Evolutionary conservation across 2,888 invertebrate species (phyloP).

Genomic region (Meloe dianella): DNA sequence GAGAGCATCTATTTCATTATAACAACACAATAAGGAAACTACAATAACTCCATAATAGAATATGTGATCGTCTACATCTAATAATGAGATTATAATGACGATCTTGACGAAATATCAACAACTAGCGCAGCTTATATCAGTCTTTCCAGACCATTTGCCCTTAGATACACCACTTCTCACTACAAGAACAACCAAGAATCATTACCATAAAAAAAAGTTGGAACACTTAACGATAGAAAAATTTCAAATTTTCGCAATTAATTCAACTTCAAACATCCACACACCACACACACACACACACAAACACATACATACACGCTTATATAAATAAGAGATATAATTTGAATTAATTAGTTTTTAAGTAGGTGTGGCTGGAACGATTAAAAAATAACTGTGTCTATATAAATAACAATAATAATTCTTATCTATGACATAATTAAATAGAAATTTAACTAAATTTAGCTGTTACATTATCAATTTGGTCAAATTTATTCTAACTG

Average conservation of each 20-base stretch:
- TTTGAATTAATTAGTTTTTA: background rate
- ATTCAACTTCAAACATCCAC: background rate
- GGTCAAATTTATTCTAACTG: background rate
- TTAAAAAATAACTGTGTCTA: background rate
- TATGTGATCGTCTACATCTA: slow-evolving; percentile 30
- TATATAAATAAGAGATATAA: no score
- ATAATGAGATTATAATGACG: slow-evolving; percentile 51
- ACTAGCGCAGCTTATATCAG: slow-evolving; percentile 40
- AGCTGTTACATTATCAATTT: background rate
- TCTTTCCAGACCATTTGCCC: slow-evolving; percentile 48
- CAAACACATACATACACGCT: no score
- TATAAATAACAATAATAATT: background rate
- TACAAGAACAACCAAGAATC: background rate
- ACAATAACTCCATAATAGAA: background rate
- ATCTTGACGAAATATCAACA: slow-evolving; percentile 45
- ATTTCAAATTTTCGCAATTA: background rate
- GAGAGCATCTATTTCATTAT: background rate
- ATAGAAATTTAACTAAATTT: background rate
- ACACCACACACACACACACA: no score
- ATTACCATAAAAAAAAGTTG: background rate
- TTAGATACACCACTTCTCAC: slow-evolving; percentile 27
- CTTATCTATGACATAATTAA: background rate
- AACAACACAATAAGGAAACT: background rate
- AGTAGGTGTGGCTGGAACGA: background rate
- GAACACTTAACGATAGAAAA: background rate